phyloP scores from a whole-genome alignment of 2,888 invertebrate genomes.

The Diarsia dahlii region DNA sequence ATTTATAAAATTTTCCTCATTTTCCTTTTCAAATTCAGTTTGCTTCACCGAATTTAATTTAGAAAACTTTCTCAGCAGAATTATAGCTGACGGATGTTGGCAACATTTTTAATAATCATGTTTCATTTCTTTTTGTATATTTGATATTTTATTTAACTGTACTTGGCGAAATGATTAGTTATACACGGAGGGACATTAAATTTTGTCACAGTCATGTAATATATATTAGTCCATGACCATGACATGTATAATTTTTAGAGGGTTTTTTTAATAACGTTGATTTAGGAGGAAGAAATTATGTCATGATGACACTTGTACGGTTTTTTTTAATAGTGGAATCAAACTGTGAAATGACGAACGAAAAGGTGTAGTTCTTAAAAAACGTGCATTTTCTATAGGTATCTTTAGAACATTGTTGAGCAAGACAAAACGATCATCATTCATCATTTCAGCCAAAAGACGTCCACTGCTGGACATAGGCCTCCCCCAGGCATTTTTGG shows the following conservation, averaged over 20 bases:
- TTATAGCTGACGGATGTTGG: slow-evolving; percentile 32
- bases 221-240: too few species aligned
- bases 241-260: too few species aligned
- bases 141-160: not conserved
- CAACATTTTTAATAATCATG: slow-evolving; percentile 8
- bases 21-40: slow-evolving; percentile 63
- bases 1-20: slow-evolving; percentile 64
- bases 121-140: slow-evolving; percentile 12
- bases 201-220: not conserved
- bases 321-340: not conserved
- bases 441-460: too few species aligned
- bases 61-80: slow-evolving; percentile 24
- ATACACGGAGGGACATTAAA: not conserved
- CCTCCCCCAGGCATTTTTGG: too few species aligned
- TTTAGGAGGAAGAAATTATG: not conserved
- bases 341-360: not conserved
- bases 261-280: too few species aligned
- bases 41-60: slow-evolving; percentile 57
- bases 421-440: not conserved
- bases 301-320: not conserved
- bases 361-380: not conserved
- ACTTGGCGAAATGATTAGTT: not conserved
- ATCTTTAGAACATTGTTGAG: not conserved
- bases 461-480: too few species aligned
- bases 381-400: not conserved